Percentiles rank a stretch among this genome's conserved stretches.
Evolutionary conservation across 2,797 vertebrate genomes (phyloP).

Genomic region (Cyclura pinguis): DNA sequence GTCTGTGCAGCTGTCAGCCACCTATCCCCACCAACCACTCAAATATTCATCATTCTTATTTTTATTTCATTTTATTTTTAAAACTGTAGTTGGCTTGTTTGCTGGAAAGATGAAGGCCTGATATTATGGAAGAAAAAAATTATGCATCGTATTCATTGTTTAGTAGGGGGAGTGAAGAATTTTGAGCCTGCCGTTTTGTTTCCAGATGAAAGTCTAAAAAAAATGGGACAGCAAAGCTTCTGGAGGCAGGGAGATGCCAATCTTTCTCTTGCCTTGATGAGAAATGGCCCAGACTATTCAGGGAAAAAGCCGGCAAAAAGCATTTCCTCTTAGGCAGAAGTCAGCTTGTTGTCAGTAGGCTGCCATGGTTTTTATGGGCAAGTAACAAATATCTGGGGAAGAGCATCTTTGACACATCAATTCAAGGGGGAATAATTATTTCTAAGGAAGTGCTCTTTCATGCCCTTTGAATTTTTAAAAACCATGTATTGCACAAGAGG

Average conservation of each 20-base stretch:
- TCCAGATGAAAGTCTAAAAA: not conserved
- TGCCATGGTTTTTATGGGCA: slow-evolving; percentile 26
- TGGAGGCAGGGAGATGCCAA: slow-evolving; percentile 29
- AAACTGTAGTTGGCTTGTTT: not conserved
- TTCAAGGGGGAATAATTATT: slow-evolving; percentile 32
- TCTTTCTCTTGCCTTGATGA: slow-evolving; percentile 13
- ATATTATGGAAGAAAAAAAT: not conserved
- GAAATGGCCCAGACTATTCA: slow-evolving; percentile 13
- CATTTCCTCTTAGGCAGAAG: slow-evolving; percentile 12
- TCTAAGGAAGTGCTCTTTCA: slow-evolving; percentile 22
- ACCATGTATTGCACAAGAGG: slow-evolving; percentile 22
- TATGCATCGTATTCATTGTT: not conserved
- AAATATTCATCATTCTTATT: not conserved
- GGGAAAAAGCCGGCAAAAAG: slow-evolving; percentile 24
- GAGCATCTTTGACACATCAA: slow-evolving; percentile 25
- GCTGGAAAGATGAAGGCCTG: not conserved
- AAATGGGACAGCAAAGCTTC: not conserved
- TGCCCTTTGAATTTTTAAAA: slow-evolving; percentile 41
- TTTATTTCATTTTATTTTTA: slow-evolving; percentile 11
- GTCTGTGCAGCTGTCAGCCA: not conserved
- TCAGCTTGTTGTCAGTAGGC: slow-evolving; percentile 24
- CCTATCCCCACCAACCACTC: not conserved
- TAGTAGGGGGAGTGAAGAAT: not conserved
- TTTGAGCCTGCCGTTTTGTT: not conserved
- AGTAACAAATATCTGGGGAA: slow-evolving; percentile 12